Conservation (phyloP, 2,797 vertebrate species). For the Kryptolebias ocellatus region DNA sequence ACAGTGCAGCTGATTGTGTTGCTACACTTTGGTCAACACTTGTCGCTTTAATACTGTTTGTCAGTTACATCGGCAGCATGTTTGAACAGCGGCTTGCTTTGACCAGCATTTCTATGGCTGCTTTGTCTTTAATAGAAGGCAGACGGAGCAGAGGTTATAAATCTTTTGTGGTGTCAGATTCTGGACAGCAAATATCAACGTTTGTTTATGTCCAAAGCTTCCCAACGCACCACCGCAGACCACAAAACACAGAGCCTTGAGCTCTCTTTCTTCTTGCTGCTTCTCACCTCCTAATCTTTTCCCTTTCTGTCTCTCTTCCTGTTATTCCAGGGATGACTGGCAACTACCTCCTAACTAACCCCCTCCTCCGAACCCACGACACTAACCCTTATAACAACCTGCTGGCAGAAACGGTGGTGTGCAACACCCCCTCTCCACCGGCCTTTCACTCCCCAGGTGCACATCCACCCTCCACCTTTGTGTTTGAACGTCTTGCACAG, state of each 20-base stretch:
- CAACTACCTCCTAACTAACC: conserved; percentile 99
- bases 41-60: conserved; percentile 66
- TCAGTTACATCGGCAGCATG: conserved; percentile 56
- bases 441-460: conserved; percentile 99
- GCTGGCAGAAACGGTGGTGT: conserved; percentile 99
- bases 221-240: conserved; percentile 38
- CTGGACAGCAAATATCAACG: conserved; percentile 44
- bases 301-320: conserved; percentile 83
- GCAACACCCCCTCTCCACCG: conserved; percentile 97
- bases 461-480: conserved; percentile 57
- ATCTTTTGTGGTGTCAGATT: conserved; percentile 50
- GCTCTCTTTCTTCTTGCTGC: conserved; percentile 40
- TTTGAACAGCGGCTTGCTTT: conserved; percentile 58
- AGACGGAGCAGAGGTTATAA: conserved; percentile 38
- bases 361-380: conserved; percentile 99
- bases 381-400: conserved; percentile 99
- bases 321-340: conserved; percentile 98
- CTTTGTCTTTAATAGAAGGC: conserved; percentile 50
- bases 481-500: conserved; percentile 6
- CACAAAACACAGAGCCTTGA: conserved; percentile 22
- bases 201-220: conserved; percentile 59
- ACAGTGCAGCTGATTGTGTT: conserved; percentile 62
- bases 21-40: conserved; percentile 57
- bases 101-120: conserved; percentile 42
- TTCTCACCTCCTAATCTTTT: conserved; percentile 70